Percentiles rank a stretch among this genome's conserved stretches.
Evolutionary conservation across 2,888 invertebrate genomes (phyloP).

Genomic region (Formica aserva): DNA sequence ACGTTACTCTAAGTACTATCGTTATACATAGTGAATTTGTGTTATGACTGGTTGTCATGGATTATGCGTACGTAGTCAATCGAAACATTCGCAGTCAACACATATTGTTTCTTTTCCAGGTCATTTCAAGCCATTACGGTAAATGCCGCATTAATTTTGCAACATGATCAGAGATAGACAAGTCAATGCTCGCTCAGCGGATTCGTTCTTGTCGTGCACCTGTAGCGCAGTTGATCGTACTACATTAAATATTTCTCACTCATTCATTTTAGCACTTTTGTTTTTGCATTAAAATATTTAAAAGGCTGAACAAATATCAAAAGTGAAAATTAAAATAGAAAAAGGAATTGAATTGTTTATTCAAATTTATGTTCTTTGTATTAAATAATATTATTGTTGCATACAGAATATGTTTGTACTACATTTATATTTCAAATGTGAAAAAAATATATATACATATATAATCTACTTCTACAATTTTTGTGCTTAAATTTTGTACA

Average conservation of each 20-base stretch:
- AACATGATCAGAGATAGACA: constrained; percentile 78
- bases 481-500: background rate
- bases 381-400: background rate
- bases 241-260: constrained; percentile 78
- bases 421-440: background rate
- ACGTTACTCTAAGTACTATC: background rate
- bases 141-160: constrained; percentile 80
- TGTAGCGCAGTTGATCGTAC: constrained; percentile 49
- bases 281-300: constrained; percentile 58
- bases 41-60: constrained; percentile 73
- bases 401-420: background rate
- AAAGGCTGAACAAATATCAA: constrained; percentile 13
- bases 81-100: constrained; percentile 47
- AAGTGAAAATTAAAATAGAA: background rate
- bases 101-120: constrained; percentile 60
- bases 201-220: constrained; percentile 57
- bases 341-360: background rate
- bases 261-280: constrained; percentile 51
- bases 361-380: background rate
- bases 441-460: background rate
- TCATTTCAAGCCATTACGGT: constrained; percentile 75
- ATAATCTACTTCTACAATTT: background rate
- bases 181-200: constrained; percentile 60
- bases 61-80: constrained; percentile 55
- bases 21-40: constrained; percentile 35